These are phyloP conservation scores for Polypterus bichir DNA, from an alignment of 2,113 vertebrate species.

Conservation along the genomic window DNA sequence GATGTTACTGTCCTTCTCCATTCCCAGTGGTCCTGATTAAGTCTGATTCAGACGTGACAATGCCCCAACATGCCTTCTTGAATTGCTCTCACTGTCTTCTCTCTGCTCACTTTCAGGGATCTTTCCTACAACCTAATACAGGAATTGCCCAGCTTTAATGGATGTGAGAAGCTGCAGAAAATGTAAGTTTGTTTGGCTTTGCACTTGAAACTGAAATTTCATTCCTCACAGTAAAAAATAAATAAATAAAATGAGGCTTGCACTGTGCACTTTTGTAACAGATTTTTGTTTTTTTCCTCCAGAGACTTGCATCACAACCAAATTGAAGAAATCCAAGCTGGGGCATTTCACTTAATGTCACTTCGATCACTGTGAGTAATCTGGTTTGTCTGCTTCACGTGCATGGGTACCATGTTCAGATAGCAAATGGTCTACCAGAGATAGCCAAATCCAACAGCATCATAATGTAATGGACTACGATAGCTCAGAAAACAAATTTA, in stretches of 20 bases:
- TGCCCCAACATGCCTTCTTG: too few species aligned
- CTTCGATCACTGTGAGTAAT: slow-evolving; percentile 76
- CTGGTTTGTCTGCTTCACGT: slow-evolving; percentile 3
- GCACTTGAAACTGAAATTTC: too few species aligned
- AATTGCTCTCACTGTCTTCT: background rate
- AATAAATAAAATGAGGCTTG: too few species aligned
- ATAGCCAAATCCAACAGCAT: slow-evolving; percentile 7
- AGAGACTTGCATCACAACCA: slow-evolving; percentile 83
- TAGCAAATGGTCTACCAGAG: background rate
- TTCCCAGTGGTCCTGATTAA: too few species aligned
- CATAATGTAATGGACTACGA: background rate
- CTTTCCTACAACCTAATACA: slow-evolving; percentile 77
- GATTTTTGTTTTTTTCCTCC: slow-evolving; percentile 32
- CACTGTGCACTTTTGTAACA: too few species aligned
- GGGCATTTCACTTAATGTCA: slow-evolving; percentile 65
- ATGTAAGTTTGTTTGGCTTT: slow-evolving; percentile 56
- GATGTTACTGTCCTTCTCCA: too few species aligned
- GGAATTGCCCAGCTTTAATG: slow-evolving; percentile 69
- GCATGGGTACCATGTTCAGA: background rate
- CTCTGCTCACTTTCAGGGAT: slow-evolving; percentile 52
- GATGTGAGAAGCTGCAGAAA: slow-evolving; percentile 72
- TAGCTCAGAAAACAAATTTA: too few species aligned
- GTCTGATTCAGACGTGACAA: too few species aligned
- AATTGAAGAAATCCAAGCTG: slow-evolving; percentile 61
- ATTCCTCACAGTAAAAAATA: too few species aligned